These are phyloP conservation scores for Dromas ardeola DNA, from an alignment of 2,113 vertebrate genomes.

Conservation along the genomic window DNA sequence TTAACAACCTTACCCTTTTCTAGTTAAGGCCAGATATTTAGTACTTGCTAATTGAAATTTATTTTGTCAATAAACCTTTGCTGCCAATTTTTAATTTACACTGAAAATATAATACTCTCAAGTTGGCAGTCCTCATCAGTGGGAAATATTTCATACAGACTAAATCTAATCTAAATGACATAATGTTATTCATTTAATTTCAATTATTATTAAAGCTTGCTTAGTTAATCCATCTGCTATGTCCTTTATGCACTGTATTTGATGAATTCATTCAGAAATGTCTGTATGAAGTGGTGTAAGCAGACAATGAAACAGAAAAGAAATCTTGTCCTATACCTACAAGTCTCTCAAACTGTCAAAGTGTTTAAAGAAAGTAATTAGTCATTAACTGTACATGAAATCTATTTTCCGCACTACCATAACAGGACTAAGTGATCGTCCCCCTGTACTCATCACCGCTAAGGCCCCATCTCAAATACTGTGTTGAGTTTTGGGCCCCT, in stretches of 20 bases:
- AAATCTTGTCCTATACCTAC: not conserved
- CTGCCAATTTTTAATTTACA: not conserved
- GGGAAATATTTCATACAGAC: not conserved
- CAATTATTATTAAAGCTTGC: not conserved
- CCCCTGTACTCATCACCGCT: not conserved
- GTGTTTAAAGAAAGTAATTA: not conserved
- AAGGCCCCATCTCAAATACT: not conserved
- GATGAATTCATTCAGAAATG: not conserved
- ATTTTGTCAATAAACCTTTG: constrained; percentile 1
- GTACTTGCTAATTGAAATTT: constrained; percentile 9
- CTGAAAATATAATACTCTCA: not conserved
- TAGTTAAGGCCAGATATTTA: not conserved
- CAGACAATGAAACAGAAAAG: not conserved
- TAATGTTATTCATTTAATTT: not conserved
- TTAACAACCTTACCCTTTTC: not conserved
- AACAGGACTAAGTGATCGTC: not conserved
- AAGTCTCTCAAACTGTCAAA: not conserved
- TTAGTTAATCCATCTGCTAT: not conserved
- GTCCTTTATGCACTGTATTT: not conserved
- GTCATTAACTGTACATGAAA: not conserved
- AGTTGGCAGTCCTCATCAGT: not conserved
- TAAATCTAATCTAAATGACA: not conserved
- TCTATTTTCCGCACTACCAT: not conserved
- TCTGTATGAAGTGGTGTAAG: not conserved
- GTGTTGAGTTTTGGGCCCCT: not conserved